Conservation (phyloP, 2,113 vertebrate species). For the Crotophaga sulcirostris region DNA sequence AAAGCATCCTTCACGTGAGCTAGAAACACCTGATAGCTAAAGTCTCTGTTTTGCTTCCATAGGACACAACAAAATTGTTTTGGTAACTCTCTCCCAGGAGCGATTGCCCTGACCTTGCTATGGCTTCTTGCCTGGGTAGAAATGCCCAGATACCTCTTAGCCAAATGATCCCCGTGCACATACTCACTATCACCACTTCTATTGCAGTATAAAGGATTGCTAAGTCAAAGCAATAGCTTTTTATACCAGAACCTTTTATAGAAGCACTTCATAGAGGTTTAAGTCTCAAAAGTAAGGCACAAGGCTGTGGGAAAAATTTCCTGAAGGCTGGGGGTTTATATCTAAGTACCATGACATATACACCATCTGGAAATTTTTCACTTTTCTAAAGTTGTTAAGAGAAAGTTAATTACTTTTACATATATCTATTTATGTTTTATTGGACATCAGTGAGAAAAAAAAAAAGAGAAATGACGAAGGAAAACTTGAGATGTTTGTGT, state of each 20-base stretch:
- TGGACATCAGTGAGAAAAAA: neutral
- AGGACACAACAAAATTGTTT: neutral
- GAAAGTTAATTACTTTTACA: neutral
- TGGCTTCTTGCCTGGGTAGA: neutral
- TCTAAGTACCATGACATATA: neutral
- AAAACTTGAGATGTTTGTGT: neutral
- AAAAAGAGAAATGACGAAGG: neutral
- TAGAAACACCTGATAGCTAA: neutral
- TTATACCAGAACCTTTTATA: neutral
- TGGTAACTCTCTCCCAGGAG: neutral
- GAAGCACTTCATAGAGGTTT: neutral
- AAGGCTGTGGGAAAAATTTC: neutral
- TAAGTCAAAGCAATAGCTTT: neutral
- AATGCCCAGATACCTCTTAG: neutral
- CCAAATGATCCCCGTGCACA: neutral
- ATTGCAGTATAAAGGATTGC: neutral
- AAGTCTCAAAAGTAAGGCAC: neutral
- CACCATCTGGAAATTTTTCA: neutral
- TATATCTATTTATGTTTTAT: neutral
- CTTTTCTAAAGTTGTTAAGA: neutral
- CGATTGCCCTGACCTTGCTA: neutral
- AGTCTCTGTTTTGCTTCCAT: neutral
- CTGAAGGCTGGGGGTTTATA: neutral
- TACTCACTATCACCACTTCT: neutral
- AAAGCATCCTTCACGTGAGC: neutral